These are phyloP conservation scores for Pseudopodoces humilis DNA, from an alignment of 2,113 vertebrate genomes.

Conservation along the genomic window DNA sequence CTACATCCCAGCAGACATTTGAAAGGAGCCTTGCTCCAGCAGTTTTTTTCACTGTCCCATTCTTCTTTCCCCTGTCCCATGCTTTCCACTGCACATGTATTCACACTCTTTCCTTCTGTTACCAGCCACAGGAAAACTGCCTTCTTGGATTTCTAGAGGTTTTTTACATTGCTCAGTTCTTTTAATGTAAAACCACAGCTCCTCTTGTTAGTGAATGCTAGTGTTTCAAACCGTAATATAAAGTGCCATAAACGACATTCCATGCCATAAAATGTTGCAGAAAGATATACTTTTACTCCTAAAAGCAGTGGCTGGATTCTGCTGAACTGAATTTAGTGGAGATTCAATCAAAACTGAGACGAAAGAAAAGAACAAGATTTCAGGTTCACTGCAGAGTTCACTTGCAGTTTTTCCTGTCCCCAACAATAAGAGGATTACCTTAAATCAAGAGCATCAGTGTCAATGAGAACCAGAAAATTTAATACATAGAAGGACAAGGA, in stretches of 20 bases:
- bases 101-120: background rate
- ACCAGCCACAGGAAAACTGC: slow-evolving; percentile 4
- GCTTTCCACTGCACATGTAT: background rate
- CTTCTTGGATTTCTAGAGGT: background rate
- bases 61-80: background rate
- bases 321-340: slow-evolving; percentile 44
- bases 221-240: slow-evolving; percentile 56
- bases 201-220: slow-evolving; percentile 32
- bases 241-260: slow-evolving; percentile 68
- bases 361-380: slow-evolving; percentile 46
- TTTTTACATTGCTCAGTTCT: background rate
- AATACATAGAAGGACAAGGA: slow-evolving; percentile 64
- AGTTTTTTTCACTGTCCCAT: background rate
- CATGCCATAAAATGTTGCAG: slow-evolving; percentile 73
- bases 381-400: slow-evolving; percentile 63
- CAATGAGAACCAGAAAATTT: slow-evolving; percentile 72
- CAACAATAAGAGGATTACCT: slow-evolving; percentile 56
- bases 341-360: slow-evolving; percentile 55
- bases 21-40: background rate
- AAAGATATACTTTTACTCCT: slow-evolving; percentile 72
- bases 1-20: fast-evolving
- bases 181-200: slow-evolving; percentile 29
- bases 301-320: slow-evolving; percentile 64
- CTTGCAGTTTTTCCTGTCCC: slow-evolving; percentile 42
- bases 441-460: slow-evolving; percentile 76